Conservation (phyloP, 2,888 invertebrate species). For the Erynnis tages region DNA sequence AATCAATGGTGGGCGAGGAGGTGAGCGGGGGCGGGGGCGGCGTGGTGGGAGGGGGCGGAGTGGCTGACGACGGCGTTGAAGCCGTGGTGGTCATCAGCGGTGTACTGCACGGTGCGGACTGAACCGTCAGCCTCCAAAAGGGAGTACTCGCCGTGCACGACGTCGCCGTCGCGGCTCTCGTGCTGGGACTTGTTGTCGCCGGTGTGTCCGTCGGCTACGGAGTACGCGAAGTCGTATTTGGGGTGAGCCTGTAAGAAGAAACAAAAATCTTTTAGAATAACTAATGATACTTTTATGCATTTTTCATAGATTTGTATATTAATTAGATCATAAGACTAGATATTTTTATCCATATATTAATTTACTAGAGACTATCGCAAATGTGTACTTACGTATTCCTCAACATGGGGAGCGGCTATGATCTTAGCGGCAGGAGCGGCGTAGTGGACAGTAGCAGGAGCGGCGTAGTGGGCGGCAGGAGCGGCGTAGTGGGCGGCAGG, state of each 20-base stretch:
- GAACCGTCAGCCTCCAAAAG: conserved; percentile 76
- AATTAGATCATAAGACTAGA: too few relatives aligned
- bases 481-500: conserved; percentile 43
- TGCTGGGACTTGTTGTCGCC: too few relatives aligned
- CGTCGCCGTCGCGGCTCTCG: too few relatives aligned
- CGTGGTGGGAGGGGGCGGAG: conserved; percentile 58
- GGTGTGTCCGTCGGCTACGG: too few relatives aligned
- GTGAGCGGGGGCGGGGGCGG: conserved; percentile 40
- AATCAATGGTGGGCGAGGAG: conserved; percentile 50
- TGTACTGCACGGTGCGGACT: conserved; percentile 75
- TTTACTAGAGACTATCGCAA: neutral
- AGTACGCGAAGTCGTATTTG: too few relatives aligned
- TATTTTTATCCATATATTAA: too few relatives aligned
- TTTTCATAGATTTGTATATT: too few relatives aligned
- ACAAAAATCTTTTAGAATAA: too few relatives aligned
- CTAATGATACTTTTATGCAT: too few relatives aligned
- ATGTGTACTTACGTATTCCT: conserved; percentile 16
- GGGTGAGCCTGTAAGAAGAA: too few relatives aligned
- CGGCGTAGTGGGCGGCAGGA: conserved; percentile 36
- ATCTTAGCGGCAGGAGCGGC: conserved; percentile 36
- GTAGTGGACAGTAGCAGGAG: conserved; percentile 57
- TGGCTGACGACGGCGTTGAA: conserved; percentile 70
- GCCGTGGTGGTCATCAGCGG: conserved; percentile 78
- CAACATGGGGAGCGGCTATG: conserved; percentile 14
- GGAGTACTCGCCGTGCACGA: conserved; percentile 79